Evolutionary conservation across 2,113 vertebrate genomes (phyloP), one percentile per base, ranked within the genome.

Genomic region (Oryctolagus cuniculus): DNA sequence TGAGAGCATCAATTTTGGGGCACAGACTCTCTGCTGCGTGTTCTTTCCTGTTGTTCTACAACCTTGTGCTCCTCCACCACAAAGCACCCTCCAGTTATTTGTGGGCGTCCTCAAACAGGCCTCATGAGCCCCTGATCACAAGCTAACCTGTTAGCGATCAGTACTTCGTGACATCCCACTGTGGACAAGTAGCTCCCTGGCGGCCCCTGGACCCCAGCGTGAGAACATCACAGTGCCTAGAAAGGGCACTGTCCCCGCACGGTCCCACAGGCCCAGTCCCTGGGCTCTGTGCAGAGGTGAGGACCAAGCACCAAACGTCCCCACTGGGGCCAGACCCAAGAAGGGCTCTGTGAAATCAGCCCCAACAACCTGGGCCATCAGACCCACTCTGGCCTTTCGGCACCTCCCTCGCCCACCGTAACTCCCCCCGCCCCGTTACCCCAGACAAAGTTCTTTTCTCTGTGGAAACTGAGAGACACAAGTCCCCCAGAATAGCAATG

Each of bases 371-470:
- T 70, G 24, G 10, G 6, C 36, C 38, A 29, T 70, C 27, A 12
- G 34, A 27, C 25, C 66, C 80, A 6, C 5, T 49, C 12, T 27
- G 9, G 19, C 31, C 53, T 58, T 55, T 31, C 25, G 21, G 0
- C 10, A 36, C 27, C 11, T 10, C 0, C 0, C 12, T 73, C n/a
- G 53, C 8, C 51, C 29, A 1, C 38, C 51, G 0, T 13, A 29
- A 5, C 4, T 17, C 1, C 27, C 10, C 58, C 36, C 53, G 6
- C 6, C 53, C 53, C 55, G 3, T 13, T 17, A 64, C 6, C 74
- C 64, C 44, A 44, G 44, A 6, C 44, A 36, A 63, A 24, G 2
- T 25, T 21, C 25, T 6, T 96, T 69, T 36, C 9, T 31, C 24
- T 64, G 6, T 51, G 10, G 6, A 34, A 64, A 31, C 64, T 6